Evolutionary conservation across 1,140 invertebrate genomes (phyloP), one percentile per base, ranked within the genome.

Genomic region (Temnothorax longispinosus): DNA sequence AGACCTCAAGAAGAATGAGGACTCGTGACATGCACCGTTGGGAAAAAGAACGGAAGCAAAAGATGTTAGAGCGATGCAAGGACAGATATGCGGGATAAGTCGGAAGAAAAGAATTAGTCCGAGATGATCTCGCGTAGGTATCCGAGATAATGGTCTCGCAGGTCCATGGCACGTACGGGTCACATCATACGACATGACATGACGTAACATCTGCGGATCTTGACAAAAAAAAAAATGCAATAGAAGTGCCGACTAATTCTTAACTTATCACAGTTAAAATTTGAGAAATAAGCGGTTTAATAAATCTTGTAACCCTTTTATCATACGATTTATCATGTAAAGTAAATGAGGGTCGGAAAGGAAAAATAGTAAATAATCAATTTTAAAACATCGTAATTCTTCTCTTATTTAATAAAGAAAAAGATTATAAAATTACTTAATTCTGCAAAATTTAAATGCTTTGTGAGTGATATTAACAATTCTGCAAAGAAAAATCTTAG

Each of bases 21-120:
- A 75, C 54, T 27, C 54, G 27, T 84, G 54, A 84, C 71, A 75
- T 15, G 67, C n/a, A 82, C 80, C 80, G 41, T 11, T 84, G 80
- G 80, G 67, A 84, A 41, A 38, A 47, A 47, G 54, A 74, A 74
- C 54, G 56, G 56, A 74, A 27, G 69, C 21, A 47, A 74, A 41
- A 50, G 69, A 21, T 44, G 50, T 67, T 35, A 32, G 44, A 72
- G 11, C 60, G 41, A 54, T 41, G 54, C n/a, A 47, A 44, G 67
- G 85, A 86, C 64, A 60, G 75, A 52, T 72, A 76, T 38, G 38
- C 13, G 32, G 50, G 62, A 87, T 77, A 88, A 87, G 77, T 90
- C 85, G 72, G 50, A 62, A 78, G 71, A 54, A 76, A 76, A 71
- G 32, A 82, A 76, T 76, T 72, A 76, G 82, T 80, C n/a, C 13